A percentile compares a stretch with the other conserved stretches of the same genome.
These are phyloP conservation scores for Macrobrachium rosenbergii DNA, from an alignment of 1,140 invertebrate species.

Conservation along the genomic window DNA sequence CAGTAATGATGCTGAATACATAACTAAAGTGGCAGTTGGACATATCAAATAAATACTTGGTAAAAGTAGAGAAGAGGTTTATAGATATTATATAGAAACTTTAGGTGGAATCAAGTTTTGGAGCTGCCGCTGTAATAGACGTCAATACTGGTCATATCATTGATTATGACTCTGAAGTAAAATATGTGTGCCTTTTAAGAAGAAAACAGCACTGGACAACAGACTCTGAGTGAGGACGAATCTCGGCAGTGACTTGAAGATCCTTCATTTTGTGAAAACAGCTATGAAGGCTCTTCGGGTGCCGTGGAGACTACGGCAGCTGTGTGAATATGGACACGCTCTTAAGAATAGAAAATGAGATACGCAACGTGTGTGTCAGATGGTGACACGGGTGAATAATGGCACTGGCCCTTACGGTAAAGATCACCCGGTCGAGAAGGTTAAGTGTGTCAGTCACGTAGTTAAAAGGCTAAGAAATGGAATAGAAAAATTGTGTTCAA, in stretches of 20 bases:
- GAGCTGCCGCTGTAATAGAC: background rate
- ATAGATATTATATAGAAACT: background rate
- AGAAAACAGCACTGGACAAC: background rate
- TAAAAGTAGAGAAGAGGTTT: too few relatives aligned
- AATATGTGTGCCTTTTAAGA: background rate
- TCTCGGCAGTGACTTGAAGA: too few relatives aligned
- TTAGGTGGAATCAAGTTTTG: background rate
- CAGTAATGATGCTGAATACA: background rate
- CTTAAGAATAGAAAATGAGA: background rate
- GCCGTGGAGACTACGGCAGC: background rate
- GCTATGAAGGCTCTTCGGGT: background rate
- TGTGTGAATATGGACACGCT: background rate
- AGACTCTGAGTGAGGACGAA: background rate
- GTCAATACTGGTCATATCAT: background rate
- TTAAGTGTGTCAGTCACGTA: background rate
- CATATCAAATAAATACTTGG: background rate
- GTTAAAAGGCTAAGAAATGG: background rate
- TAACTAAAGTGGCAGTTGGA: background rate
- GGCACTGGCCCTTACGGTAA: constrained; percentile 14
- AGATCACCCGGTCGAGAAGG: background rate
- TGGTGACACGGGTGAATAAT: background rate
- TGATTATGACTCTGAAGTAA: background rate
- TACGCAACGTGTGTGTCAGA: background rate
- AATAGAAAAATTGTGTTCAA: too few relatives aligned
- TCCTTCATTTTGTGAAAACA: background rate